Conservation (phyloP, 2,113 vertebrate species). For the Mus musculus region GRCm39 chr1:36383501-36384000, state of each 20-base stretch:
- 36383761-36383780: not conserved
- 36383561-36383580: not conserved
- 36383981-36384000: conserved; percentile 89
- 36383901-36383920: not conserved
- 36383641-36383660: not conserved
- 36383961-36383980: not conserved
- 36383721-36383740: not conserved
- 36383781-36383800: not conserved
- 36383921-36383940: not conserved
- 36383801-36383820: not conserved
- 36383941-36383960: not conserved
- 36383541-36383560: conserved; percentile 40
- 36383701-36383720: not conserved
- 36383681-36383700: not conserved
- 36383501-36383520: not conserved
- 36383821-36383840: not conserved
- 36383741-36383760: not conserved
- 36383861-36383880: not conserved
- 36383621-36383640: not conserved
- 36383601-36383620: not conserved
- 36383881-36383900: not conserved
- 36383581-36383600: conserved; percentile 9
- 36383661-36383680: not conserved
- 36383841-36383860: not conserved
- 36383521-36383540: conserved; percentile 14